Evolutionary conservation across 2,113 vertebrate species (phyloP).

Genomic region (Tinamus guttatus): DNA sequence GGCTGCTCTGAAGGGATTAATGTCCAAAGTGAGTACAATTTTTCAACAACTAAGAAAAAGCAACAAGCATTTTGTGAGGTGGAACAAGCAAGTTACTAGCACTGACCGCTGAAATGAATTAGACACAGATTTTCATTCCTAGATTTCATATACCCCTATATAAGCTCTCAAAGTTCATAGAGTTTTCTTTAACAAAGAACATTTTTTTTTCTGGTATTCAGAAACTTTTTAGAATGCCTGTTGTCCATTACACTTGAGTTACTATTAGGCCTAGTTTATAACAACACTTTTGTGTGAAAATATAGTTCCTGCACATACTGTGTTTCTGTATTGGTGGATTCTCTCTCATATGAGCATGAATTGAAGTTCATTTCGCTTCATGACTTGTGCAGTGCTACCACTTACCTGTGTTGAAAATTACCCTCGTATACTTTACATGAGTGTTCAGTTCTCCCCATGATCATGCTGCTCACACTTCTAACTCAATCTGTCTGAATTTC

Average conservation of each 20-base stretch:
- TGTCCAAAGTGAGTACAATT: background rate
- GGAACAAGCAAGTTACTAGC: background rate
- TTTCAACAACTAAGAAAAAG: background rate
- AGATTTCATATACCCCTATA: background rate
- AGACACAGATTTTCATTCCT: background rate
- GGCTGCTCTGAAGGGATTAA: background rate
- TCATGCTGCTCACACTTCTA: background rate
- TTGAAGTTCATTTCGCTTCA: background rate
- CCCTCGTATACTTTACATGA: background rate
- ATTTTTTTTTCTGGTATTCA: background rate
- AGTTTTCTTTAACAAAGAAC: background rate
- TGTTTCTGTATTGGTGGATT: background rate
- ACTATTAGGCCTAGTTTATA: background rate
- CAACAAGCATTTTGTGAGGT: background rate
- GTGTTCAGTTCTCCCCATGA: background rate
- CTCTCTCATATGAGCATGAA: background rate
- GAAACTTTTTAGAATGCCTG: background rate
- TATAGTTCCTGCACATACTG: conserved; percentile 37
- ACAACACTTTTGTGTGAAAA: conserved; percentile 45
- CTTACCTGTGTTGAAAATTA: background rate
- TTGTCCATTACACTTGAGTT: background rate
- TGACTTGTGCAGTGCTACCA: background rate
- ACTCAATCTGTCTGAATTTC: background rate
- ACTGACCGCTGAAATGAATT: background rate
- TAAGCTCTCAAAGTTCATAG: background rate